These are phyloP conservation scores for Carollia perspicillata DNA, from an alignment of 2,113 vertebrate genomes.

Conservation along the genomic window DNA sequence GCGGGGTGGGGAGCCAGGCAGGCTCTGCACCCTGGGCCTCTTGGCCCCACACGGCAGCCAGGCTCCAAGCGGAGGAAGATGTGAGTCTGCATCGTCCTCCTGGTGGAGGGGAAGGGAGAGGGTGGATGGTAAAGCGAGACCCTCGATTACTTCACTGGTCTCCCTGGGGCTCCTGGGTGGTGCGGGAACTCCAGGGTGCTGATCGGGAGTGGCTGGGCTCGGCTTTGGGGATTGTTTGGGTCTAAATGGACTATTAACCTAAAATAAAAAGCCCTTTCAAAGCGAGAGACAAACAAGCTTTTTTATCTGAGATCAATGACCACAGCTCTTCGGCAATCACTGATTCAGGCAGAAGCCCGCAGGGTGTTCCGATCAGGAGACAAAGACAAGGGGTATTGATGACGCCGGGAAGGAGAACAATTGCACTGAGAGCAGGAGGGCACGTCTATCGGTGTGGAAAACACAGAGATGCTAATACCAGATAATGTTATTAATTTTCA, in stretches of 20 bases:
- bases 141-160: too few relatives aligned
- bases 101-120: rapidly evolving
- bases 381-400: not conserved
- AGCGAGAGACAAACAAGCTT: not conserved
- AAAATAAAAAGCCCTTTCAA: not conserved
- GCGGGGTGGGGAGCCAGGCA: not conserved
- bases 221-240: not conserved
- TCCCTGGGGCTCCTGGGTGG: rapidly evolving
- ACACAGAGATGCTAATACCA: not conserved
- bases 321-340: not conserved
- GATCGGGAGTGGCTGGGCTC: too few relatives aligned
- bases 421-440: not conserved
- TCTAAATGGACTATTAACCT: not conserved
- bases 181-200: rapidly evolving
- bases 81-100: rapidly evolving
- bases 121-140: rapidly evolving
- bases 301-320: not conserved
- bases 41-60: too few relatives aligned
- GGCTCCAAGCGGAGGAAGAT: not conserved
- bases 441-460: rapidly evolving
- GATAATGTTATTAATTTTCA: not conserved
- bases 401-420: not conserved
- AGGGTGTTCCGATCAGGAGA: not conserved
- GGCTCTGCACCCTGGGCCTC: rapidly evolving
- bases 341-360: not conserved